Evolutionary conservation across 2,797 vertebrate genomes (phyloP).

Genomic region (Myoxocephalus aenaeus): DNA sequence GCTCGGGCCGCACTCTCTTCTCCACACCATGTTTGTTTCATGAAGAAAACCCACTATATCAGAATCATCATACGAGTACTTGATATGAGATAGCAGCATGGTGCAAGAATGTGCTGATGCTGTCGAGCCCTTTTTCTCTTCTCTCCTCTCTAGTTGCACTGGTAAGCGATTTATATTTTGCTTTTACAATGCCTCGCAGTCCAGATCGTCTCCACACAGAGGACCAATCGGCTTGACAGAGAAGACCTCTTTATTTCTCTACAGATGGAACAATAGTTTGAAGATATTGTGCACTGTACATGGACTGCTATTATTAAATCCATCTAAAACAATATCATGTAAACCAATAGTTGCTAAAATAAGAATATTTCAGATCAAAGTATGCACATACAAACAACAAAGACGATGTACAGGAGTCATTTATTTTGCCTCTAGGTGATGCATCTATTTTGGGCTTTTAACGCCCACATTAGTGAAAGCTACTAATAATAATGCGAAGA

Average conservation of each 20-base stretch:
- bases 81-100: conserved; percentile 68
- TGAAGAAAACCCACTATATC: conserved; percentile 69
- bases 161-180: conserved; percentile 68
- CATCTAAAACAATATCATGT: neutral
- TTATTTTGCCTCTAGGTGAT: neutral
- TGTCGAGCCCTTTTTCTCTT: conserved; percentile 40
- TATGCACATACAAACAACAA: conserved; percentile 9
- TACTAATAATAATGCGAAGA: neutral
- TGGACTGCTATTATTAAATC: conserved; percentile 7
- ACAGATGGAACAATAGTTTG: conserved; percentile 40
- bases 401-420: neutral
- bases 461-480: neutral
- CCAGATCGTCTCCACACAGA: conserved; percentile 41
- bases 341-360: neutral
- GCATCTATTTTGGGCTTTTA: conserved; percentile 13
- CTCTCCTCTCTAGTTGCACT: conserved; percentile 37
- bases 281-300: conserved; percentile 13
- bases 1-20: neutral
- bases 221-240: conserved; percentile 57
- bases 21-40: conserved; percentile 67
- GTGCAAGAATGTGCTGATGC: conserved; percentile 68
- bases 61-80: conserved; percentile 60
- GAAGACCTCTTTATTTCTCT: conserved; percentile 24
- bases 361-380: neutral
- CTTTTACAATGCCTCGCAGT: conserved; percentile 48